Base-by-base conservation (phyloP, 1,140 invertebrate species). In the Tribolium castaneum region DNA sequence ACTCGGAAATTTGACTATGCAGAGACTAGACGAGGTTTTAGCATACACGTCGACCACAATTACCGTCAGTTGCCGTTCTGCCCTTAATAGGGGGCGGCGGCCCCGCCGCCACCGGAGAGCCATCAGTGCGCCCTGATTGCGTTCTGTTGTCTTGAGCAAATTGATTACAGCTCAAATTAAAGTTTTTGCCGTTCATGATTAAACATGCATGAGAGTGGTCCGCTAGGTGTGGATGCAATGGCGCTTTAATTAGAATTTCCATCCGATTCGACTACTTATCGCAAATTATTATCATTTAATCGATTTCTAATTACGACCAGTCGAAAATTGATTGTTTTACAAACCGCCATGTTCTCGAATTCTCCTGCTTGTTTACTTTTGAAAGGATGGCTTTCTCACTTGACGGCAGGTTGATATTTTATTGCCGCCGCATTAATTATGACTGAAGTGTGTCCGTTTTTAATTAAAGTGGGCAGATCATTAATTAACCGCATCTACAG, bases 121-220 rank as follows among this genome's bases (percentile, higher is more conserved):
- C 72, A 75, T 75, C 72, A 75, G 51, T 75, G 72, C 54, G 50
- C 70, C 79, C 72, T 84, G 83, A 84, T 84, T 84, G 80, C 83
- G 81, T 83, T 83, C 83, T 82, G 82, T 84, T 84, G 83, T 84
- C 83, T 84, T 84, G 82, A 83, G 81, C 82, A 84, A 84, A 84
- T 84, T 83, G 83, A 84, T 83, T 84, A 82, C 82, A 84, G 81
- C 80, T 80, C 81, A 83, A 84, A 84, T 84, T 83, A 83, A 84
- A 84, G 80, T 84, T 84, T 84, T 84, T 84, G 81, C 82, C 75
- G 39, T 12, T 66, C 71, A 76, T 82, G 82, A 83, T 84, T 84
- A 84, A 84, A 84, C 82, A 84, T 84, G 80, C 78, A 82, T 78
- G 81, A 76, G 56, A 73, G 56, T 75, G 59, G 78, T 52, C 39